These are phyloP conservation scores for Hemaris fuciformis DNA, from an alignment of 2,888 invertebrate species.

Conservation along the genomic window DNA sequence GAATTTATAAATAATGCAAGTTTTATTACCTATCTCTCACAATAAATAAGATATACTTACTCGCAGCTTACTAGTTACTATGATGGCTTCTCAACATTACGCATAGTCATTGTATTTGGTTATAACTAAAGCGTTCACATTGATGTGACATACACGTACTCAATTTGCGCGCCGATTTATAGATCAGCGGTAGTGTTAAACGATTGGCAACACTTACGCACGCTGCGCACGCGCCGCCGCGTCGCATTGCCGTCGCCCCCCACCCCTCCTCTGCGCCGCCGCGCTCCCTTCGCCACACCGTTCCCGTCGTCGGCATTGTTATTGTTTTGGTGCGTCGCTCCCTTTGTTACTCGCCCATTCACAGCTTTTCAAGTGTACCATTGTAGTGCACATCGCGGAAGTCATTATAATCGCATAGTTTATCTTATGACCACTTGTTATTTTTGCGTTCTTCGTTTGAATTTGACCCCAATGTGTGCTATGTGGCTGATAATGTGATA, in stretches of 20 bases:
- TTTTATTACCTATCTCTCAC: not conserved
- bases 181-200: constrained; percentile 35
- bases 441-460: not conserved
- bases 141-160: constrained; percentile 10
- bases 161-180: constrained; percentile 8
- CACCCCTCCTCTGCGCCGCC: constrained; percentile 33
- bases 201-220: constrained; percentile 58
- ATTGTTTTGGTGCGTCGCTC: constrained; percentile 66
- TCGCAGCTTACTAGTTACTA: not conserved
- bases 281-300: constrained; percentile 14
- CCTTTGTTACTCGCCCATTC: constrained; percentile 56
- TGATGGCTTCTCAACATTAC: not conserved
- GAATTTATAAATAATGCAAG: not conserved
- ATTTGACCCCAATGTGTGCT: not conserved
- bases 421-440: constrained; percentile 2
- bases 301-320: constrained; percentile 44
- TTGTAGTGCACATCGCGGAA: constrained; percentile 51
- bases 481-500: not conserved
- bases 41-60: not conserved
- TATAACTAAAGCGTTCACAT: not conserved
- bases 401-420: constrained; percentile 34
- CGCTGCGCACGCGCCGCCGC: constrained; percentile 59
- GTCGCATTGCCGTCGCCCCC: constrained; percentile 35
- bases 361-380: constrained; percentile 48
- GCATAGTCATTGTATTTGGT: not conserved